Evolutionary conservation across 2,888 invertebrate species (phyloP).

Genomic region (Smittia sp.): DNA sequence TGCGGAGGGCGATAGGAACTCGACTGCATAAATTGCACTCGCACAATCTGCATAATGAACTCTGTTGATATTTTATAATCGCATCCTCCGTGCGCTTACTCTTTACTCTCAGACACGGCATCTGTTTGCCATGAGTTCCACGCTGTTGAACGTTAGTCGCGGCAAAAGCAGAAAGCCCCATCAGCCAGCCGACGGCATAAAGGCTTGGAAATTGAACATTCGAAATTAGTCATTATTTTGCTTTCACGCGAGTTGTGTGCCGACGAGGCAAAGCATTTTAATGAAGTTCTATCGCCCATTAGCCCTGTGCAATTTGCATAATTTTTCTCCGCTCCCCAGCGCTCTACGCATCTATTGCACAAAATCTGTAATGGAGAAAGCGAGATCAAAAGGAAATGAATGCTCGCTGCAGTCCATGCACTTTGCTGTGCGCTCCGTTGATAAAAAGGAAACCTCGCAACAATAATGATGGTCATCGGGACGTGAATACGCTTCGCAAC

Average conservation of each 20-base stretch:
- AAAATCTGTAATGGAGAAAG: background rate
- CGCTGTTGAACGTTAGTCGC: conserved; percentile 34
- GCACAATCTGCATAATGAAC: conserved; percentile 41
- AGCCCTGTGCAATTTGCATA: conserved; percentile 36
- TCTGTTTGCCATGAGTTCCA: background rate
- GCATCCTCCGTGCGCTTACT: background rate
- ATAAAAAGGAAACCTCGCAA: conserved; percentile 12
- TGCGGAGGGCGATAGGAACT: background rate
- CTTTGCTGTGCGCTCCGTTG: background rate
- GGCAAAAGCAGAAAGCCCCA: background rate
- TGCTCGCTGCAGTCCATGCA: background rate
- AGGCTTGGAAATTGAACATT: conserved; percentile 26
- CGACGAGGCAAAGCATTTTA: conserved; percentile 18
- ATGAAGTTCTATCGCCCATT: conserved; percentile 39
- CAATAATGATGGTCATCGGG: conserved; percentile 6
- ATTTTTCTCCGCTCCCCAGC: conserved; percentile 17
- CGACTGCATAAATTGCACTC: conserved; percentile 37
- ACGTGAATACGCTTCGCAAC: conserved; percentile 13
- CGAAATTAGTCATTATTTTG: conserved; percentile 37
- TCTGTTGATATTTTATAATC: conserved; percentile 33
- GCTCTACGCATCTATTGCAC: conserved; percentile 3
- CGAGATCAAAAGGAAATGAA: conserved; percentile 30
- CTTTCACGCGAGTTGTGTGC: background rate
- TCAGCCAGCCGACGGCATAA: background rate
- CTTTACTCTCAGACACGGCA: background rate